Conservation (phyloP, 2,797 vertebrate species). For the Aquila chrysaetos region DNA sequence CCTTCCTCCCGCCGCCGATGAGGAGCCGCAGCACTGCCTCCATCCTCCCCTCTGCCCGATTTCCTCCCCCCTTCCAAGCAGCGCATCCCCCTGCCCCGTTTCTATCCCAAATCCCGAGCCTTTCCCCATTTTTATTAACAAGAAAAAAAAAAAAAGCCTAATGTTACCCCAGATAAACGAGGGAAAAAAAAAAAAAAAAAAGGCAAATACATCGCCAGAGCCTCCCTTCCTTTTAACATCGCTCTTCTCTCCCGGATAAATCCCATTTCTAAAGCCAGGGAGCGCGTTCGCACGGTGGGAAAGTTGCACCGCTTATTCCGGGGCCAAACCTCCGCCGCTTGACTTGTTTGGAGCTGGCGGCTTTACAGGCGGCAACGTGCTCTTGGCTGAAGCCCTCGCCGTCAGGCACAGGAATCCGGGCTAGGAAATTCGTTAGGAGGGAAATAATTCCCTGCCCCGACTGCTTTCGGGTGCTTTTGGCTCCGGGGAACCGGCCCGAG, state of each 20-base stretch:
- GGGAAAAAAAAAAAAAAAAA: too few species aligned
- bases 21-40: background rate
- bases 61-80: background rate
- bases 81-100: background rate
- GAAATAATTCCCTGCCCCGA: background rate
- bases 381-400: background rate
- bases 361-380: background rate
- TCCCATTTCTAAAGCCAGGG: background rate
- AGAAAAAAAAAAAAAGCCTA: fast-evolving
- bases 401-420: background rate
- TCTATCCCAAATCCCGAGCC: background rate
- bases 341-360: background rate
- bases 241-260: background rate
- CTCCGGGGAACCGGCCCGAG: background rate
- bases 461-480: background rate
- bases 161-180: background rate
- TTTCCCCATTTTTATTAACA: background rate
- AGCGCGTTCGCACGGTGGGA: background rate
- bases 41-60: fast-evolving
- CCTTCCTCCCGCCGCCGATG: background rate
- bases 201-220: background rate
- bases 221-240: background rate
- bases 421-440: background rate
- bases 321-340: background rate
- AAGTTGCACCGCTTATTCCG: background rate